Evolutionary conservation across 2,888 invertebrate genomes (phyloP), one percentile per base, ranked within the genome.

Genomic region (Rotaria magnacalcarata): DNA sequence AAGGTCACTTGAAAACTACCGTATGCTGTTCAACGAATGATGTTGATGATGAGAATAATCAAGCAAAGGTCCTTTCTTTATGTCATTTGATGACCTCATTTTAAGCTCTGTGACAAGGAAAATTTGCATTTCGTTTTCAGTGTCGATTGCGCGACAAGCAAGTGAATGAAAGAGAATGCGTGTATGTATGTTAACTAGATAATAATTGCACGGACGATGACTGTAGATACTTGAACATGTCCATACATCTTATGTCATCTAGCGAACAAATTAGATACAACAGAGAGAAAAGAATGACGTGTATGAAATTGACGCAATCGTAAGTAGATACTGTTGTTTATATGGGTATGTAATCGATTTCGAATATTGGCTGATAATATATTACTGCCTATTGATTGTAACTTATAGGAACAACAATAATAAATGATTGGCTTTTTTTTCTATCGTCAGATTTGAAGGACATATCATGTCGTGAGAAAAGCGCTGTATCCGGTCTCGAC

Each of bases 31-130:
- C 34, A 34, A 16, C 27, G 34, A 67, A 67, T 67, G 34, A 67
- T 67, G 67, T 67, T 67, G 67, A n/a, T n/a, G n/a, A 67, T 67
- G 67, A 67, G 34, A 14, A 67, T 67, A 67, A 67, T 67, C 67
- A 67, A 67, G 67, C 27, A 67, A 67, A 67, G 67, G 67, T 67
- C 34, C 67, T 67, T 67, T 67, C 67, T 67, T 67, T 67, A 67
- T 27, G 67, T 67, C 67, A 67, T 34, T 2, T 60, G 60, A 60
- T 60, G 60, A 27, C 60, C 67, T 27, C 3, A 67, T 67, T 67
- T 67, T 67, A 67, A 67, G 34, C 67, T 67, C 3, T 27, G 6
- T 67, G 34, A 34, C 27, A 16, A 67, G 16, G 0, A 67, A 67
- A 67, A 67, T 67, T 67, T 67, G 67, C 67, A 67, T 67, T 67